A percentile compares a stretch with the other conserved stretches of the same genome.
Evolutionary conservation across 2,888 invertebrate species (phyloP).

Genomic region (Tridacna gigas): DNA sequence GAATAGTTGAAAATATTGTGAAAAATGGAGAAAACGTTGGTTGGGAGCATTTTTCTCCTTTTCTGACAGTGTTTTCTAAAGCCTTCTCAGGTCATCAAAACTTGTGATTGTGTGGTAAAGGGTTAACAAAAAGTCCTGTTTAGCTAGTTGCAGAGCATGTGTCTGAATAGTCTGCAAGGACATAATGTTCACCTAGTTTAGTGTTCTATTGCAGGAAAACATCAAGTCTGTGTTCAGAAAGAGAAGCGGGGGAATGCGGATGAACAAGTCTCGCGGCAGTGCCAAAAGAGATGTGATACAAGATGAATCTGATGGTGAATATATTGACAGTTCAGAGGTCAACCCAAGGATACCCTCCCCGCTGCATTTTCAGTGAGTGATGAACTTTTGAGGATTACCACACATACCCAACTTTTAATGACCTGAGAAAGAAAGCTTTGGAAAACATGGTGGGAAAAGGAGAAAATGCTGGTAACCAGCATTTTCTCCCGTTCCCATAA

Average conservation of each 20-base stretch:
- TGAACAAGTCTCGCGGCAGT: conserved; percentile 4
- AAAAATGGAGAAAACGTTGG: background rate
- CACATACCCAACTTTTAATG: too few species aligned
- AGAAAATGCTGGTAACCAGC: too few species aligned
- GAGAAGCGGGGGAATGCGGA: conserved; percentile 5
- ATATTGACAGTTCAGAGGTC: conserved; percentile 21
- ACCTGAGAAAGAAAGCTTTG: too few species aligned
- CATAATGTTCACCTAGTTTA: background rate
- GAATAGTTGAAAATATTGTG: background rate
- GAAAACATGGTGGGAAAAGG: too few species aligned
- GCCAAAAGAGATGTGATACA: background rate
- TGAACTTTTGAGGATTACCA: too few species aligned
- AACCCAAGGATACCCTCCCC: conserved; percentile 16
- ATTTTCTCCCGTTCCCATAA: too few species aligned
- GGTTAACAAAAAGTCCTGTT: background rate
- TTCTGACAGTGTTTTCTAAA: background rate
- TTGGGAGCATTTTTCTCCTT: background rate
- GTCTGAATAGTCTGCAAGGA: background rate
- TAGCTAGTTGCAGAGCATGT: background rate
- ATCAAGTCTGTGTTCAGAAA: background rate
- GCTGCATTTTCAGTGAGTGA: conserved; percentile 14
- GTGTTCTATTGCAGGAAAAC: conserved; percentile 9
- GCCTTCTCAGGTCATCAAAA: background rate
- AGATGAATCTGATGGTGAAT: conserved; percentile 16
- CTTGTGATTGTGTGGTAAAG: background rate